phyloP scores from a whole-genome alignment of 92 coral and sea anemone genomes.

The Anthopleura xanthogrammica region DNA sequence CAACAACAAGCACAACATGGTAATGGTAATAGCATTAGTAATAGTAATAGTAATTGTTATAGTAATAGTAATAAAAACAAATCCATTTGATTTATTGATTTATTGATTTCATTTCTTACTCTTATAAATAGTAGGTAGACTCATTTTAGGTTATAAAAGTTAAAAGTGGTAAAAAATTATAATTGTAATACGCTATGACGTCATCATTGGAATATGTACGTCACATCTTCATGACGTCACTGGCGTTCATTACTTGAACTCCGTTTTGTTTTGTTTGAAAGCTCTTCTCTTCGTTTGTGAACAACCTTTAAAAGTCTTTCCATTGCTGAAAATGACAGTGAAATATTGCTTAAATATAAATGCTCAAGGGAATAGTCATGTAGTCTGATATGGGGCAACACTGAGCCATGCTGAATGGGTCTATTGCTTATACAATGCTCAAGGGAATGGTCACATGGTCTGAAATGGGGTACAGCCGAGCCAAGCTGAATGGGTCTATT shows the following conservation, averaged over 20 bases:
- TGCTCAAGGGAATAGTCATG: background rate
- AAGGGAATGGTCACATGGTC: too few relatives aligned
- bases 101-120: too few relatives aligned
- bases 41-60: too few relatives aligned
- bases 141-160: background rate
- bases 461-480: too few relatives aligned
- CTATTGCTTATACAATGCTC: too few relatives aligned
- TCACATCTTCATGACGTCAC: background rate
- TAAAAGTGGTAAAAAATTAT: background rate
- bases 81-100: too few relatives aligned
- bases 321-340: background rate
- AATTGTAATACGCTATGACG: background rate
- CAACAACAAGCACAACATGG: too few relatives aligned
- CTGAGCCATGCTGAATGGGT: background rate
- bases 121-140: too few relatives aligned
- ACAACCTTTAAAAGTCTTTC: background rate
- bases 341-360: background rate
- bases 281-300: background rate
- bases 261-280: background rate
- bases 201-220: background rate
- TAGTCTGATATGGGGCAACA: background rate
- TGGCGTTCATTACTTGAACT: background rate
- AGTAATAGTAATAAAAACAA: too few relatives aligned
- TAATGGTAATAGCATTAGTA: too few relatives aligned
- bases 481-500: too few relatives aligned